Evolutionary conservation across 2,888 invertebrate species (phyloP), one percentile per base, ranked within the genome.

Genomic region (Bombylius major): DNA sequence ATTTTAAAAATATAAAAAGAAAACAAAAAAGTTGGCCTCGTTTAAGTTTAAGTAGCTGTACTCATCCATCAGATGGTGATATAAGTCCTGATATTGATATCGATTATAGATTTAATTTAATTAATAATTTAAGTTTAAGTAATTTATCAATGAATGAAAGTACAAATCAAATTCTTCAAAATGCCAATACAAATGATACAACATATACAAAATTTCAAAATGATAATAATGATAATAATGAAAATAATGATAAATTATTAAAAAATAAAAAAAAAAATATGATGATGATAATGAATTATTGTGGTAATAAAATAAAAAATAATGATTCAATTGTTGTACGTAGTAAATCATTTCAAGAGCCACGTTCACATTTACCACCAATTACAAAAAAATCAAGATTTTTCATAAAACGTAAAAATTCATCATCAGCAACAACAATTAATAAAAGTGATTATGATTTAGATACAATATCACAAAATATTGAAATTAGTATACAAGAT

Each of bases 261-360:
- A 42, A 42, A 42, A 42, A 42, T 23, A 23, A 23, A 23, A 23
- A 23, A 23, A 23, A 1, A 23, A 23, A 23, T 23, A 23, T 23
- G 23, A 23, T 23, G 23, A 23, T 23, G 23, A 23, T 23, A 23
- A 23, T 23, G 23, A 23, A 23, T 23, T 23, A 23, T 23, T 23
- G 23, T 23, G 23, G 23, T 23, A 23, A 23, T 23, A 23, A 23
- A 23, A 23, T 23, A 23, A 42, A 42, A 42, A 42, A 42, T 42
- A 42, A 42, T 42, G 39, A 42, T 42, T 4, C 12, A 11, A 11
- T 69, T 14, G 73, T 72, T 47, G 66, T 66, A 1, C 68, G 74
- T 44, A 75, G 74, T 62, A 71, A 72, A 61, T 75, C 75, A n/a
- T 75, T 75, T 62, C 75, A 75, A 64, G 75, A 73, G 58, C 66